These are phyloP conservation scores for Gallinago stenura DNA, from an alignment of 2,797 vertebrate species.

Conservation along the genomic window DNA sequence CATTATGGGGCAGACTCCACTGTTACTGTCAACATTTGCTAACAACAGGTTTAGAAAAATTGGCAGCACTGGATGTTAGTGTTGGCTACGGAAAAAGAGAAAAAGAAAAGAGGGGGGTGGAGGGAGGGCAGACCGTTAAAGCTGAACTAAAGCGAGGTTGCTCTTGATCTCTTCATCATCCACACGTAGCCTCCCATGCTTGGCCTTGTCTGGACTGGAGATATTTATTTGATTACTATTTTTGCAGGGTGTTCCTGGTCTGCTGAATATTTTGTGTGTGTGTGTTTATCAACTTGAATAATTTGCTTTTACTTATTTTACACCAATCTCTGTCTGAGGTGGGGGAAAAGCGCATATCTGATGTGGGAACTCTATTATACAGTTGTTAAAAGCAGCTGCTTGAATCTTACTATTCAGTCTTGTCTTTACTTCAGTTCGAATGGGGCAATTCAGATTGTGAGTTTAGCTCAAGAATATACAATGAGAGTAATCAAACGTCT, in stretches of 20 bases:
- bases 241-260: not conserved
- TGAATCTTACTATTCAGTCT: not conserved
- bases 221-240: not conserved
- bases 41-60: constrained; percentile 21
- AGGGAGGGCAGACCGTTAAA: not conserved
- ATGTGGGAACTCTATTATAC: constrained; percentile 1
- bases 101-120: rapidly evolving
- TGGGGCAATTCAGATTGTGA: constrained; percentile 15
- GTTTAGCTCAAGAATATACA: constrained; percentile 50
- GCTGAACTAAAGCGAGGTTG: not conserved
- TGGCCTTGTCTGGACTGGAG: not conserved
- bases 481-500: constrained; percentile 40
- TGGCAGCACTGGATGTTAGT: not conserved
- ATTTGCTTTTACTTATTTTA: constrained; percentile 24
- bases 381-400: constrained; percentile 48
- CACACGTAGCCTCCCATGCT: not conserved
- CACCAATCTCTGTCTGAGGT: not conserved
- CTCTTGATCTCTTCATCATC: not conserved
- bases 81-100: not conserved
- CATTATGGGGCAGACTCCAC: not conserved
- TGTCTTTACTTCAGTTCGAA: constrained; percentile 9
- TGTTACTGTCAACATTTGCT: not conserved
- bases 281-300: not conserved
- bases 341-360: not conserved
- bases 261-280: not conserved